phyloP scores from a whole-genome alignment of 37 sponge, comb jelly and placozoan genomes.

The Axinella damicornis region DNA sequence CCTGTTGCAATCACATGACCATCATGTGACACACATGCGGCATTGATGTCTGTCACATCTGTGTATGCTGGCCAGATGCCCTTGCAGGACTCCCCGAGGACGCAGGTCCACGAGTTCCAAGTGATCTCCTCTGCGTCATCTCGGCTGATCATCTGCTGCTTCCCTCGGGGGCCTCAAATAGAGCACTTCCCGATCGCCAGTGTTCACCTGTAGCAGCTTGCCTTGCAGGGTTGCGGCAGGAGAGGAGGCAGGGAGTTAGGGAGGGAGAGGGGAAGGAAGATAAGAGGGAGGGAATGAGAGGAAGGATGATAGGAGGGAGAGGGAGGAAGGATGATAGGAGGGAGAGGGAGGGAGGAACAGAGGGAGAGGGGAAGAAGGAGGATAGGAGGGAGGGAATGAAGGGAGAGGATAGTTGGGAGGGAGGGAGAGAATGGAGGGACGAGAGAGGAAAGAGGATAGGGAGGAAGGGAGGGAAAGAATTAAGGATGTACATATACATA shows the following conservation, averaged over 20 bases:
- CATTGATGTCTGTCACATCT: constrained; percentile 97
- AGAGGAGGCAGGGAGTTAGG: not conserved
- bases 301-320: not conserved
- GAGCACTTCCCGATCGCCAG: constrained; percentile 94
- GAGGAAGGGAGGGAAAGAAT: too few relatives aligned
- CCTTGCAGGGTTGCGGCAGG: constrained; percentile 65
- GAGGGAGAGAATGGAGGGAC: too few relatives aligned
- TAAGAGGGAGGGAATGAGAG: not conserved
- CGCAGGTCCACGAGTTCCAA: constrained; percentile 93
- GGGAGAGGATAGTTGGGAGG: not conserved
- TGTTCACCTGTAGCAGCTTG: constrained; percentile 89
- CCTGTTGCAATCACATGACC: constrained; percentile 91
- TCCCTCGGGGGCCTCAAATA: constrained; percentile 93
- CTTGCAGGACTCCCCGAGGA: constrained; percentile 66
- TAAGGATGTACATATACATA: too few relatives aligned
- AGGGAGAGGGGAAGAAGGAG: too few relatives aligned
- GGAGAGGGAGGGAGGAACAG: too few relatives aligned
- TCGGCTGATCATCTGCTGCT: constrained; percentile 79
- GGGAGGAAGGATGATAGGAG: not conserved
- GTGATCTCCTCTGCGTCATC: constrained; percentile 67
- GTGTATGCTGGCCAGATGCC: constrained; percentile 95
- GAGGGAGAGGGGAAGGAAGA: not conserved
- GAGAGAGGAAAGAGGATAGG: too few relatives aligned
- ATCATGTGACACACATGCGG: constrained; percentile 86
- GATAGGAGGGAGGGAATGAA: not conserved